Evolutionary conservation across 1,140 invertebrate species (phyloP).

Genomic region (Drosophila burlai): DNA sequence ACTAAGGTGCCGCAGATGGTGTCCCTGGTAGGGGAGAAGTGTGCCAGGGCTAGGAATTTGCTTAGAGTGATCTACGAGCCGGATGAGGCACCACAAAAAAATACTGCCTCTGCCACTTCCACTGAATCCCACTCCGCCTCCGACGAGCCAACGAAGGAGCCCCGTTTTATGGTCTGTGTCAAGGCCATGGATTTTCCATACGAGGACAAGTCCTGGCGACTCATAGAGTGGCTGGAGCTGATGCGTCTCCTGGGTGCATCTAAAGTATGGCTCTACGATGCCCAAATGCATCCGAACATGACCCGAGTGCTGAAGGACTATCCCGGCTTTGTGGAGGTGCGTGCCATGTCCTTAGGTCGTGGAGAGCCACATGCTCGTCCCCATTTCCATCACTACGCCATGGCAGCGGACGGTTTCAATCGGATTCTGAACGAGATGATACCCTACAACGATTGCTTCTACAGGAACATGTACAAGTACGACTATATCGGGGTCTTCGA

Average conservation of each 20-base stretch:
- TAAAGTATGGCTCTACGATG: slow-evolving; percentile 95
- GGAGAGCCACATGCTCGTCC: slow-evolving; percentile 87
- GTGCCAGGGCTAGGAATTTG: slow-evolving; percentile 93
- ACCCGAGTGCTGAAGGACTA: slow-evolving; percentile 90
- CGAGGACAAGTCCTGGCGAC: slow-evolving; percentile 93
- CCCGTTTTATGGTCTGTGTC: slow-evolving; percentile 96
- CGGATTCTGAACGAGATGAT: slow-evolving; percentile 90
- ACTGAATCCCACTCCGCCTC: background rate
- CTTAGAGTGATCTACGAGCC: slow-evolving; percentile 91
- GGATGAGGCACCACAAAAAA: background rate
- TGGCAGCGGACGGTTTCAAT: slow-evolving; percentile 53
- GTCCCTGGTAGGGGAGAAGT: slow-evolving; percentile 91
- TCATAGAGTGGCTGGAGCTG: slow-evolving; percentile 98
- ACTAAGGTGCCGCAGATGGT: slow-evolving; percentile 91
- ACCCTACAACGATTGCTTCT: slow-evolving; percentile 93
- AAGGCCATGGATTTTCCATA: slow-evolving; percentile 96
- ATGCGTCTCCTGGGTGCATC: slow-evolving; percentile 93
- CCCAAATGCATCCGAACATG: slow-evolving; percentile 95
- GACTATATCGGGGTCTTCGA: slow-evolving; percentile 91
- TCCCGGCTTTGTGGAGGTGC: slow-evolving; percentile 87
- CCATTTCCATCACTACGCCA: slow-evolving; percentile 88
- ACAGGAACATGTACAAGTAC: slow-evolving; percentile 91
- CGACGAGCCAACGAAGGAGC: slow-evolving; percentile 36
- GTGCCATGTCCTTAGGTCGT: slow-evolving; percentile 88
- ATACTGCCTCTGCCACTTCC: background rate